These are phyloP conservation scores for Heliconius ethilla DNA, from an alignment of 2,888 invertebrate genomes.

Conservation along the genomic window DNA sequence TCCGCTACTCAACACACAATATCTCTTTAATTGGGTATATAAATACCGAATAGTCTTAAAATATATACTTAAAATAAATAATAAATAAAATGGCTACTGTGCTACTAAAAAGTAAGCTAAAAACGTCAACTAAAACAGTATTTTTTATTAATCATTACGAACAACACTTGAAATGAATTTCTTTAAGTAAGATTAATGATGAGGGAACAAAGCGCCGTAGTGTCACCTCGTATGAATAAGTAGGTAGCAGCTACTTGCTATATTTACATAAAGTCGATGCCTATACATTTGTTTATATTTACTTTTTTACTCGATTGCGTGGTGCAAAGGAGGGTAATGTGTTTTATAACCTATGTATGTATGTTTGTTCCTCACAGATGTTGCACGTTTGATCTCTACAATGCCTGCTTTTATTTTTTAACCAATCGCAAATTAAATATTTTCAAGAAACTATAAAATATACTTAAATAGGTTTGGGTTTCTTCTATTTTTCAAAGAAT, in stretches of 20 bases:
- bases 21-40: too few species aligned
- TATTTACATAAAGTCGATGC: slow-evolving; percentile 1
- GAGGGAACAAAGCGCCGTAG: background rate
- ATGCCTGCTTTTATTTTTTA: too few species aligned
- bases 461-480: too few species aligned
- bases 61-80: too few species aligned
- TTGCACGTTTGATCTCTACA: too few species aligned
- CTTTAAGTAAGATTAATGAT: slow-evolving; percentile 23
- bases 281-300: background rate
- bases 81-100: background rate
- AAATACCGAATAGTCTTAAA: too few species aligned
- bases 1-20: too few species aligned
- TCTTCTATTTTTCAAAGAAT: too few species aligned
- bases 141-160: slow-evolving; percentile 9
- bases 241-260: slow-evolving; percentile 7
- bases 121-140: background rate
- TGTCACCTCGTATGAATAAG: slow-evolving; percentile 17
- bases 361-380: background rate
- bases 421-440: too few species aligned
- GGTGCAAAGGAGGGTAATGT: background rate
- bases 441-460: too few species aligned
- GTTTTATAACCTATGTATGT: background rate
- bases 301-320: background rate
- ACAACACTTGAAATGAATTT: slow-evolving; percentile 10
- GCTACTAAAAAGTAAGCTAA: background rate